phyloP scores from a whole-genome alignment of 2,888 invertebrate genomes.

The Anagyrus pseudococci region DNA sequence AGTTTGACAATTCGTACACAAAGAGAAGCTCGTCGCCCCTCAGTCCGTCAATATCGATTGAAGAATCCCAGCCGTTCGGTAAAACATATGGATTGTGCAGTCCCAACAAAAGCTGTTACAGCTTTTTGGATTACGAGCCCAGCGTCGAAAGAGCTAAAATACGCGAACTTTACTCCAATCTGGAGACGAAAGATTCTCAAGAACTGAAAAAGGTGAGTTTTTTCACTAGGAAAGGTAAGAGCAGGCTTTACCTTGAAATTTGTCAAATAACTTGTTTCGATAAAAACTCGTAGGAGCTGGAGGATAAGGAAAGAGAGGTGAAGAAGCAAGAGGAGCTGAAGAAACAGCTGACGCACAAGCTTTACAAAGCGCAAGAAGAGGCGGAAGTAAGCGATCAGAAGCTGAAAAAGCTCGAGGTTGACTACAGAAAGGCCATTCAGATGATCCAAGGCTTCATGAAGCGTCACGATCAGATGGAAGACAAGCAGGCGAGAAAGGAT shows the following conservation, averaged over 20 bases:
- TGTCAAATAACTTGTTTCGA: not conserved
- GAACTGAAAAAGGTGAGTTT: conserved; percentile 49
- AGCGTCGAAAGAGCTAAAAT: conserved; percentile 44
- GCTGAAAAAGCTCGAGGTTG: conserved; percentile 63
- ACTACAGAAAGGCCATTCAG: conserved; percentile 66
- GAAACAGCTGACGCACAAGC: conserved; percentile 53
- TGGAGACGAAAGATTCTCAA: conserved; percentile 42
- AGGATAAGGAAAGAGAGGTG: conserved; percentile 50
- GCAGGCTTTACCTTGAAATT: not conserved
- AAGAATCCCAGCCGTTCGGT: conserved; percentile 45
- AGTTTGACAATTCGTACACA: conserved; percentile 54
- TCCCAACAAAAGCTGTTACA: conserved; percentile 43
- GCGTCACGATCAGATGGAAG: conserved; percentile 66
- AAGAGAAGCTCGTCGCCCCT: conserved; percentile 51
- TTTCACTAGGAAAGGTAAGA: not conserved
- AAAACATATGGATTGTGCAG: conserved; percentile 43
- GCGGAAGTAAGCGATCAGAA: conserved; percentile 48
- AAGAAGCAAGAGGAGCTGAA: conserved; percentile 53
- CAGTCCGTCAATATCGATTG: conserved; percentile 49
- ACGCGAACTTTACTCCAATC: conserved; percentile 30
- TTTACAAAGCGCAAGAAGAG: conserved; percentile 51
- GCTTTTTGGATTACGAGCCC: conserved; percentile 49
- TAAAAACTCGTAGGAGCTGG: conserved; percentile 48
- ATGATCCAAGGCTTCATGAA: conserved; percentile 68
- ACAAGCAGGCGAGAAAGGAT: conserved; percentile 55